Percentiles rank a stretch among this genome's conserved stretches.
These are phyloP conservation scores for Caenorhabditis remanei DNA, from an alignment of 1,140 invertebrate genomes.

Conservation along the genomic window DNA sequence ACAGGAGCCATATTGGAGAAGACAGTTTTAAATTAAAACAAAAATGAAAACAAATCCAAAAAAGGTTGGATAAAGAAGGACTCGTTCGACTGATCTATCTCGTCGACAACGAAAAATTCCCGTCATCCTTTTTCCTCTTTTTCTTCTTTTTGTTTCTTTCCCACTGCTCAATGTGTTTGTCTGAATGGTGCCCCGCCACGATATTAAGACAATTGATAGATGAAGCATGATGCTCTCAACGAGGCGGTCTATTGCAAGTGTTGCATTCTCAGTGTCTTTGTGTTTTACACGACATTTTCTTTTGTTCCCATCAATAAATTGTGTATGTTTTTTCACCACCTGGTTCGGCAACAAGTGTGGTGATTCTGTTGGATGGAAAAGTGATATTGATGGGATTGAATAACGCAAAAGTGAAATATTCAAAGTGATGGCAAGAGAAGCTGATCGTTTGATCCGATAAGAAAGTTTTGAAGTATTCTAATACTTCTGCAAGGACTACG, in stretches of 20 bases:
- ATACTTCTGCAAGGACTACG: too few relatives aligned
- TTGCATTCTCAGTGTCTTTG: not conserved
- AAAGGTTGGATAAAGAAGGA: not conserved
- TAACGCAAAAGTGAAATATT: too few relatives aligned
- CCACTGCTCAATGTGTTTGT: constrained; percentile 46
- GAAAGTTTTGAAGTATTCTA: too few relatives aligned
- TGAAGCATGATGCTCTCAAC: constrained; percentile 47
- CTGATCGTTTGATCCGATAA: too few relatives aligned
- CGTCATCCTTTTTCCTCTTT: not conserved
- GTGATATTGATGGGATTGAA: not conserved
- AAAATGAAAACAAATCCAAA: not conserved
- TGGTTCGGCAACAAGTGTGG: not conserved
- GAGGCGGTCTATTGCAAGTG: not conserved
- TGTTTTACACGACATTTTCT: constrained; percentile 15
- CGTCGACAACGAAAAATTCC: not conserved
- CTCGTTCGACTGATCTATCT: constrained; percentile 39
- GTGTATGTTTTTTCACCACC: constrained; percentile 4
- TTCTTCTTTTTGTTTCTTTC: not conserved
- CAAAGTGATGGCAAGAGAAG: too few relatives aligned
- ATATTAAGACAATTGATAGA: constrained; percentile 57
- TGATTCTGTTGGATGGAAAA: not conserved
- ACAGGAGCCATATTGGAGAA: not conserved
- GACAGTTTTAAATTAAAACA: not conserved
- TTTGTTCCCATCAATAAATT: constrained; percentile 48
- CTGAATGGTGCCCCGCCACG: constrained; percentile 26